These are phyloP conservation scores for Stenodema calcarata DNA, from an alignment of 2,888 invertebrate genomes.

Conservation along the genomic window DNA sequence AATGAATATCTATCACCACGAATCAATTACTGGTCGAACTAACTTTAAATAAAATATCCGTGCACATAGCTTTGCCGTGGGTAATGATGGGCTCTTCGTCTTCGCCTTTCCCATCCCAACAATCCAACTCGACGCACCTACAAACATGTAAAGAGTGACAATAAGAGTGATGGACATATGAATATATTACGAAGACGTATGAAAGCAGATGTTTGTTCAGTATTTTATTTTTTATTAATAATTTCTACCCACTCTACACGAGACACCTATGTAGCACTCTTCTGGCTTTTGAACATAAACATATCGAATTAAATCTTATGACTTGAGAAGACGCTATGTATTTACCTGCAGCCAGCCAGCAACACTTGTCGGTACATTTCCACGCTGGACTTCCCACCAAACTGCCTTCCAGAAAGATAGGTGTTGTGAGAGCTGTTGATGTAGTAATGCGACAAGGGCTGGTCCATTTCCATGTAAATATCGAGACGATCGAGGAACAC, in stretches of 20 bases:
- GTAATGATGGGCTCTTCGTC: slow-evolving; percentile 99
- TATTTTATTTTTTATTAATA: too few relatives aligned
- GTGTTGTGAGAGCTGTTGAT: slow-evolving; percentile 99
- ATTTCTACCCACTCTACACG: too few relatives aligned
- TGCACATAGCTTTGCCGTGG: slow-evolving; percentile 99
- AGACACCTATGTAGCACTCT: too few relatives aligned
- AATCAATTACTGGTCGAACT: background rate
- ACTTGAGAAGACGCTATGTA: too few relatives aligned
- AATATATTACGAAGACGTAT: too few relatives aligned
- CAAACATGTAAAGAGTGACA: slow-evolving; percentile 48
- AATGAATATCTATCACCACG: background rate
- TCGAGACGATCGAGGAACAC: slow-evolving; percentile 98
- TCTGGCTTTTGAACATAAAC: too few relatives aligned
- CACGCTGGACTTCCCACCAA: slow-evolving; percentile 96
- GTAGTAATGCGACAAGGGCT: slow-evolving; percentile 96
- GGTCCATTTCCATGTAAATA: slow-evolving; percentile 99
- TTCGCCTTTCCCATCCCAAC: slow-evolving; percentile 98
- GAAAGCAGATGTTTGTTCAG: too few relatives aligned
- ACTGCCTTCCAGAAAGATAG: slow-evolving; percentile 92
- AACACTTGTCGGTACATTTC: slow-evolving; percentile 99
- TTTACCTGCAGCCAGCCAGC: slow-evolving; percentile 91
- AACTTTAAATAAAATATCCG: slow-evolving; percentile 95
- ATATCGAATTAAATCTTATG: too few relatives aligned
- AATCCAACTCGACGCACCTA: slow-evolving; percentile 96
- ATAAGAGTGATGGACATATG: too few relatives aligned